Base-by-base conservation (phyloP, 2,888 invertebrate genomes). In the Dioctria linearis region DNA sequence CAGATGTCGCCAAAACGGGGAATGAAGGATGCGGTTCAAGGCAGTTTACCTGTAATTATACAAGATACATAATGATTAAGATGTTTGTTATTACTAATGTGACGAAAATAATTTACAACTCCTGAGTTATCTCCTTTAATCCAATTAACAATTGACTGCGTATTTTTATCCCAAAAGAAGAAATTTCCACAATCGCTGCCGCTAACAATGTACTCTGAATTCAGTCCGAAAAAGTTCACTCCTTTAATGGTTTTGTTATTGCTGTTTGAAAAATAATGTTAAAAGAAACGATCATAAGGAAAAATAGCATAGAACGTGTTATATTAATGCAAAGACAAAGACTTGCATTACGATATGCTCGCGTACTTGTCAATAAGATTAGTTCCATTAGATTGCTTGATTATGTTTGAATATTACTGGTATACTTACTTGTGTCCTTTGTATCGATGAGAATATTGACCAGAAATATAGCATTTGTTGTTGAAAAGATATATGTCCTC, bases 111-210 rank as follows among this genome's bases (percentile, higher is more conserved):
- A 39, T 85, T 85, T 81, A 97, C 98, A 88, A 97, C 95, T 81
- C 96, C 96, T 84, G 92, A 92, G 83, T 91, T 91, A 88, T 97
- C 97, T 0, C 94, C 97, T 82, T 92, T 90, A 90, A 96, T 91
- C 91, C 94, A 97, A 86, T 97, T 96, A n/a, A 98, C 94, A 82
- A 98, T 94, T 0, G 95, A 91, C 88, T 97, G 96, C 0, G 94
- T 93, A 76, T 94, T 91, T 88, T 94, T 95, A 85, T 98, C 96
- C 98, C 98, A 98, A 79, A 98, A 93, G 86, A 93, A 95, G 87
- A 90, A 93, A 86, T 97, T 92, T 5, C 96, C 95, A 89, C 98
- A 98, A 88, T 98, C 98, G 3, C 97, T 97, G 1, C 98, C 98
- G 63, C 97, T 97, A 8, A 98, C 93, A 3, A 98, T 90, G 87